A percentile compares a stretch with the other conserved stretches of the same genome.
Evolutionary conservation across 2,797 vertebrate species (phyloP).

Genomic region (Xiphophorus birchmanni): DNA sequence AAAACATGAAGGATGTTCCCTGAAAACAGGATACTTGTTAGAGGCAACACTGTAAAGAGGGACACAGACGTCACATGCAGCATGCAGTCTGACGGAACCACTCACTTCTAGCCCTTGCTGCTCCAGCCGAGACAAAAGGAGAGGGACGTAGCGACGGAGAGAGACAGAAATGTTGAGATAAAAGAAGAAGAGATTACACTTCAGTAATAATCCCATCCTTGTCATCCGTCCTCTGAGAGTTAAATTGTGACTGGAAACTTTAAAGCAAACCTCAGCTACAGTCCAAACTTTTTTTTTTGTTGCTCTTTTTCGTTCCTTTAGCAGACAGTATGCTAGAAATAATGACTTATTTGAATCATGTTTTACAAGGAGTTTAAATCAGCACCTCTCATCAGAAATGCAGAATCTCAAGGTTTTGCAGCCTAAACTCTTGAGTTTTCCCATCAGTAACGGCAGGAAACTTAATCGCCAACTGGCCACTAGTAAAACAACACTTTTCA

Average conservation of each 20-base stretch:
- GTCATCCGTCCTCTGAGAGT: not conserved
- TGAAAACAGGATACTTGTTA: not conserved
- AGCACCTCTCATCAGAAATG: not conserved
- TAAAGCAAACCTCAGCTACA: not conserved
- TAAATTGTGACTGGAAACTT: not conserved
- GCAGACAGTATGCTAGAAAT: not conserved
- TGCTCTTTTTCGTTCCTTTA: not conserved
- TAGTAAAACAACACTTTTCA: not conserved
- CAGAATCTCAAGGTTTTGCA: not conserved
- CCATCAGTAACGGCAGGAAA: not conserved
- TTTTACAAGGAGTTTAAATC: not conserved
- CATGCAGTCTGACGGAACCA: slow-evolving; percentile 74
- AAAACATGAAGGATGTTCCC: not conserved
- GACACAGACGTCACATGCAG: slow-evolving; percentile 56
- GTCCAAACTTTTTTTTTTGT: not conserved
- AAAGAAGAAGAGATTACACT: slow-evolving; percentile 25
- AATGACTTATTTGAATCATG: not conserved
- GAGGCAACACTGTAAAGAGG: not conserved
- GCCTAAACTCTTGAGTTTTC: not conserved
- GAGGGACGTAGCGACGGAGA: slow-evolving; percentile 57
- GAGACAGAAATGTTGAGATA: slow-evolving; percentile 38
- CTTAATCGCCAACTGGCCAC: not conserved
- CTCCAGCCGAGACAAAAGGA: slow-evolving; percentile 80
- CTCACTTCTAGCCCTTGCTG: slow-evolving; percentile 99
- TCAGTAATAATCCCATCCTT: slow-evolving; percentile 23